A percentile compares a stretch with the other conserved stretches of the same genome.
Evolutionary conservation across 2,797 vertebrate species (phyloP).

Genomic region (Toxotes lorentzi): DNA sequence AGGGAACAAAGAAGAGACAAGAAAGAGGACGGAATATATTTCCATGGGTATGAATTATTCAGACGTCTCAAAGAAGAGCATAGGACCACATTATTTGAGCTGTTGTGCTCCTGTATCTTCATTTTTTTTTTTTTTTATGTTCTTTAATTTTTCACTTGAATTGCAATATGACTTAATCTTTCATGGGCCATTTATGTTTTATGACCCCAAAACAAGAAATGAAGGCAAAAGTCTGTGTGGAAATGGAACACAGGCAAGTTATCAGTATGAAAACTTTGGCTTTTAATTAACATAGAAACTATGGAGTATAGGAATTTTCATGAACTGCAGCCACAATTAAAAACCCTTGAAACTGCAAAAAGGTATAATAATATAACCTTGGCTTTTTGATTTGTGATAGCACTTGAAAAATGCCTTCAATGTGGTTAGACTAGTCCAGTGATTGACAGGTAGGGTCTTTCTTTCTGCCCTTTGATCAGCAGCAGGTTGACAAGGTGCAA

Average conservation of each 20-base stretch:
- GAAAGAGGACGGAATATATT: constrained; percentile 62
- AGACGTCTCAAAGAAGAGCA: constrained; percentile 55
- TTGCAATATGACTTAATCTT: constrained; percentile 31
- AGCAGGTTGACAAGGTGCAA: constrained; percentile 27
- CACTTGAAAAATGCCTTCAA: constrained; percentile 24
- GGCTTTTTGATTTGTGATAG: constrained; percentile 1
- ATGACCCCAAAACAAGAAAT: constrained; percentile 37
- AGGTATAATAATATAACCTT: not conserved
- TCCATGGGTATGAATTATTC: constrained; percentile 74
- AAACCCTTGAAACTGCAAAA: constrained; percentile 17
- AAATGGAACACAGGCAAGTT: not conserved
- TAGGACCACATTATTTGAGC: constrained; percentile 39
- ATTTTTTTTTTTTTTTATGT: constrained; percentile 17
- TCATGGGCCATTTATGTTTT: constrained; percentile 34
- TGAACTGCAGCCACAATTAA: not conserved
- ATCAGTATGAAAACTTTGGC: not conserved
- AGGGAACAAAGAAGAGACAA: constrained; percentile 55
- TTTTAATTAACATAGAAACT: not conserved
- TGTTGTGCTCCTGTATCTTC: constrained; percentile 44
- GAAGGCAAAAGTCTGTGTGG: not conserved
- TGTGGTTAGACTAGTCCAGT: constrained; percentile 14
- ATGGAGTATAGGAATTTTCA: not conserved
- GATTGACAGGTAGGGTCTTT: constrained; percentile 33
- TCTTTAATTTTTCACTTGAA: constrained; percentile 36
- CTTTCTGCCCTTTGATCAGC: constrained; percentile 44